These are phyloP conservation scores for Chrysolina haemoptera DNA, from an alignment of 2,888 invertebrate genomes.

Conservation along the genomic window DNA sequence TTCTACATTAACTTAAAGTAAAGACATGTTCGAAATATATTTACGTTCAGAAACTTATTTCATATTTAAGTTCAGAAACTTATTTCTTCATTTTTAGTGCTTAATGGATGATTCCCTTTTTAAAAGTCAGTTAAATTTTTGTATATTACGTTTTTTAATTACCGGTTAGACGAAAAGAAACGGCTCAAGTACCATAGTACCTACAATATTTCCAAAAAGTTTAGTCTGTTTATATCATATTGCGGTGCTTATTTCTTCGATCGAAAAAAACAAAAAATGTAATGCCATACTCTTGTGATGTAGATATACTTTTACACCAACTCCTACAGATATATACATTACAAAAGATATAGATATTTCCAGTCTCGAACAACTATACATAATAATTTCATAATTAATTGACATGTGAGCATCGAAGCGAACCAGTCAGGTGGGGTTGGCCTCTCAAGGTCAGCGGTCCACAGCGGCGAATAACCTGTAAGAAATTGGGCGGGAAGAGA, in stretches of 20 bases:
- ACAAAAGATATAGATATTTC: conserved; percentile 10
- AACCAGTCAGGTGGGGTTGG: conserved; percentile 60
- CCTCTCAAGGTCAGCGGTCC: conserved; percentile 66
- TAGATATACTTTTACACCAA: conserved; percentile 15
- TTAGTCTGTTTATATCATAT: neutral
- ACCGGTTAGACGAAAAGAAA: no score
- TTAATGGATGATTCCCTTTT: no score
- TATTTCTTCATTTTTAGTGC: no score
- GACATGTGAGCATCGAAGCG: conserved; percentile 26
- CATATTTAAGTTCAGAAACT: no score
- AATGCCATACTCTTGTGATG: conserved; percentile 3
- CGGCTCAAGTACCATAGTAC: no score
- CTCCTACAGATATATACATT: conserved; percentile 9
- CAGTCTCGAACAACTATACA: conserved; percentile 13
- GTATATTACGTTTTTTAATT: no score
- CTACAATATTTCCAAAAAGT: no score
- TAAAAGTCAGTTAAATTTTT: no score
- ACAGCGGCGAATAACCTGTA: conserved; percentile 62
- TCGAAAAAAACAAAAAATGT: neutral
- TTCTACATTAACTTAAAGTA: no score
- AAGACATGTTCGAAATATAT: no score
- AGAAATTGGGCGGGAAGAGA: conserved; percentile 35
- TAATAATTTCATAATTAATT: conserved; percentile 21
- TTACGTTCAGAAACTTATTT: no score
- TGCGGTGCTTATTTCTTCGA: neutral